Evolutionary conservation across 2,888 invertebrate species (phyloP).

Genomic region (Spatulosminthurus flaviceps): DNA sequence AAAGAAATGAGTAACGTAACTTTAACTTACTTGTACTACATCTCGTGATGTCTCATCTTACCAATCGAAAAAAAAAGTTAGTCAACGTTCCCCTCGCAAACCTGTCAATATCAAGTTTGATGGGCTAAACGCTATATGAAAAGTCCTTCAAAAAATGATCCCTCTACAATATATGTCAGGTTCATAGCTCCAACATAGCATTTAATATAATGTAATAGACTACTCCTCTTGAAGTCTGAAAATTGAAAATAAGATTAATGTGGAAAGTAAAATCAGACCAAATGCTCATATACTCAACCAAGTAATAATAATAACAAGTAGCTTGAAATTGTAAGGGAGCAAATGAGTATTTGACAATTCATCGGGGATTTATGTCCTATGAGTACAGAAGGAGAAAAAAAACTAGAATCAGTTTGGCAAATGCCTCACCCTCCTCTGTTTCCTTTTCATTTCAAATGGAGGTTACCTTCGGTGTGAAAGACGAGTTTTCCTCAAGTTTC

Average conservation of each 20-base stretch:
- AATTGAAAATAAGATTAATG: background rate
- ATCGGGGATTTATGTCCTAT: background rate
- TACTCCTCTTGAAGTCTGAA: too few species aligned
- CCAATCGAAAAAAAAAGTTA: background rate
- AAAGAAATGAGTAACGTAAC: too few species aligned
- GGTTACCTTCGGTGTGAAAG: constrained; percentile 3
- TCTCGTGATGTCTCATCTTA: background rate
- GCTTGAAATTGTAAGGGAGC: too few species aligned
- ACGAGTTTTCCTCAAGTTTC: constrained; percentile 9
- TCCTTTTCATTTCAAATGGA: constrained; percentile 13
- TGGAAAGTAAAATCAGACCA: constrained; percentile 14
- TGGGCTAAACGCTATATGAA: too few species aligned
- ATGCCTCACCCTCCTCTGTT: background rate
- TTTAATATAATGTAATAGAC: too few species aligned
- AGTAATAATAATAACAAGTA: too few species aligned
- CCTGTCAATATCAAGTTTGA: background rate
- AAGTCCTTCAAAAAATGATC: too few species aligned
- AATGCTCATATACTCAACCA: background rate
- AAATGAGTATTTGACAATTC: background rate
- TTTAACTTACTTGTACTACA: background rate
- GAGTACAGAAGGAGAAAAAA: too few species aligned
- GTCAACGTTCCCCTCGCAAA: background rate
- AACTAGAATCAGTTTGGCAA: background rate
- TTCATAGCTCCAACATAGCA: background rate
- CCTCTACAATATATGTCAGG: background rate